A percentile compares a stretch with the other conserved stretches of the same genome.
phyloP scores from a whole-genome alignment of 2,797 vertebrate species.

The Tinamus major region DNA sequence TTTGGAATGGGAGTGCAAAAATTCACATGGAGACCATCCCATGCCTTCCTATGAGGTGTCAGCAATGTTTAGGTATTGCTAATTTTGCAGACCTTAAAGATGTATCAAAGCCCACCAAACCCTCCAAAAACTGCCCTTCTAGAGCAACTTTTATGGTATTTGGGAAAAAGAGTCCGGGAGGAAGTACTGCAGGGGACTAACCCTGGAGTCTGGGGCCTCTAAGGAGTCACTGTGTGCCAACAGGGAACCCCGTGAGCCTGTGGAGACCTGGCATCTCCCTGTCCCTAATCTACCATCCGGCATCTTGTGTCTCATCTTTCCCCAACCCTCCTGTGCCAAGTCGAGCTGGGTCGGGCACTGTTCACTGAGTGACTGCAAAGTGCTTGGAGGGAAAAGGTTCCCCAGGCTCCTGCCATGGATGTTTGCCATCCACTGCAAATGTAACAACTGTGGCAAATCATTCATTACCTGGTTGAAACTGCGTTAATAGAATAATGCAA shows the following conservation, averaged over 20 bases:
- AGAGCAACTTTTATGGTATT: neutral
- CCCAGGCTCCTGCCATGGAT: fast-evolving
- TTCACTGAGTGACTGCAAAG: neutral
- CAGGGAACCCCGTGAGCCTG: neutral
- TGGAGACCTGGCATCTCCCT: neutral
- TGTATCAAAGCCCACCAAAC: neutral
- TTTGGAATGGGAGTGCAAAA: neutral
- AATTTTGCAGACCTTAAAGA: neutral
- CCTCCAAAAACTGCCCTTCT: neutral
- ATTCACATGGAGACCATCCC: neutral
- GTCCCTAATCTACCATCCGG: neutral
- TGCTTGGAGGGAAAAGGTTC: neutral
- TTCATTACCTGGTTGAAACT: slow-evolving; percentile 23
- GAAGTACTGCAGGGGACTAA: neutral
- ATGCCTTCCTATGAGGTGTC: neutral
- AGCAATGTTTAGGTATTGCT: neutral
- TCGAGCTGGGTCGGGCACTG: fast-evolving
- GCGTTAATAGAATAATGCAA: slow-evolving; percentile 15
- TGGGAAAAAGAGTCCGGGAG: neutral
- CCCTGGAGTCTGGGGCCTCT: neutral
- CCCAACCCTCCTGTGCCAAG: neutral
- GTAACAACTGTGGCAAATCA: neutral
- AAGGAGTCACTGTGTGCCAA: neutral
- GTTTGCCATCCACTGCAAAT: neutral
- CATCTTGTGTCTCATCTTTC: neutral